These are phyloP conservation scores for Serranus cabrilla DNA, from an alignment of 2,797 vertebrate species.

Conservation along the genomic window DNA sequence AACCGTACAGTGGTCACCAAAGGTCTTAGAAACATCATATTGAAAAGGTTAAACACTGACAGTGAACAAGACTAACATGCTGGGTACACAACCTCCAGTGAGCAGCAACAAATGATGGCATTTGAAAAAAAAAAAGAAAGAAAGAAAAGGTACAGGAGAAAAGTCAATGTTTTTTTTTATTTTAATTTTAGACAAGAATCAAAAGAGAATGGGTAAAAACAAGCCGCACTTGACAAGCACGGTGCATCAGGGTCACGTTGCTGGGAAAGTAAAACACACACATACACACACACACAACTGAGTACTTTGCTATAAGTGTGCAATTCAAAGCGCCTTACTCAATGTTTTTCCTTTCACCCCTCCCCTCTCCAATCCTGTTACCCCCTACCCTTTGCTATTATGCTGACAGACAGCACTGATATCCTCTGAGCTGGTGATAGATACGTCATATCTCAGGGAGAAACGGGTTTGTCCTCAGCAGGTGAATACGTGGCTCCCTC, in stretches of 20 bases:
- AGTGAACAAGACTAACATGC: conserved; percentile 80
- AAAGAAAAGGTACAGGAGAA: conserved; percentile 41
- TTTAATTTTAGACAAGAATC: conserved; percentile 69
- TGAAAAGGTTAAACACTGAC: conserved; percentile 86
- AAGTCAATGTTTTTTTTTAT: conserved; percentile 37
- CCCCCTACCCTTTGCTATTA: conserved; percentile 85
- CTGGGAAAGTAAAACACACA: conserved; percentile 54
- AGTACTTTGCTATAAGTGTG: conserved; percentile 50
- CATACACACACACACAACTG: conserved; percentile 24
- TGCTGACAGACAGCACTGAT: conserved; percentile 91
- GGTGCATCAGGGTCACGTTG: conserved; percentile 73
- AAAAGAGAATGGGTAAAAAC: conserved; percentile 49
- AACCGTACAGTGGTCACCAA: conserved; percentile 66
- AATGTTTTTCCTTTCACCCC: conserved; percentile 45
- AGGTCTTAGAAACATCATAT: conserved; percentile 77
- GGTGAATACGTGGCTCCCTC: conserved; percentile 88
- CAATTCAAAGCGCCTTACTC: conserved; percentile 81
- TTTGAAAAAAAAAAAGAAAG: conserved; percentile 52
- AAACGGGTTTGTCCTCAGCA: conserved; percentile 93
- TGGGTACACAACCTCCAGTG: conserved; percentile 77
- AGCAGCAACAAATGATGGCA: conserved; percentile 79
- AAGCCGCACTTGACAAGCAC: conserved; percentile 69
- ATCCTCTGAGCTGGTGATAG: conserved; percentile 92
- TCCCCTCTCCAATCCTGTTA: conserved; percentile 44
- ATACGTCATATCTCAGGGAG: conserved; percentile 90